Evolutionary conservation across 2,888 invertebrate genomes (phyloP).

Genomic region (Acleris literana): DNA sequence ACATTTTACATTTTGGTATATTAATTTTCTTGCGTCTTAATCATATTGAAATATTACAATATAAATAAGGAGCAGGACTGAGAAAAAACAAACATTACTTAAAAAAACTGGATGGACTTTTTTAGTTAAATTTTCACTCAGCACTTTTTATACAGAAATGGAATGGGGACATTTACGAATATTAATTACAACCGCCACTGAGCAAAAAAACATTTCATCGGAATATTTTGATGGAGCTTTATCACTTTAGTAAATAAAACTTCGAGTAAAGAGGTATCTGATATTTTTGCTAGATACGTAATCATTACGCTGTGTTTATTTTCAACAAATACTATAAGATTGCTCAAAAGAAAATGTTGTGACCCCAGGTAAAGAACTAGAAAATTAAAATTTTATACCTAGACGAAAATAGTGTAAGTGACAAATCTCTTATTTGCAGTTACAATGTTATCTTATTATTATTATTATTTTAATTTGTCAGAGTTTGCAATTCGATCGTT

Average conservation of each 20-base stretch:
- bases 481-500: too few relatives aligned
- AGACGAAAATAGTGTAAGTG: too few relatives aligned
- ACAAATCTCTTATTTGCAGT: too few relatives aligned
- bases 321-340: too few relatives aligned
- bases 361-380: too few relatives aligned
- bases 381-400: too few relatives aligned
- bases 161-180: slow-evolving; percentile 42
- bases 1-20: neutral
- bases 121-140: slow-evolving; percentile 38
- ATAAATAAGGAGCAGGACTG: slow-evolving; percentile 6
- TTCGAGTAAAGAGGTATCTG: too few relatives aligned
- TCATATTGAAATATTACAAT: neutral
- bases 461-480: too few relatives aligned
- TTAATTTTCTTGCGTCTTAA: neutral
- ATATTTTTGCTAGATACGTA: neutral
- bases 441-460: too few relatives aligned
- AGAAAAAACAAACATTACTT: slow-evolving; percentile 6
- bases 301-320: neutral
- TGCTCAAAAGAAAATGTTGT: too few relatives aligned
- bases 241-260: slow-evolving; percentile 35
- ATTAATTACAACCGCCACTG: slow-evolving; percentile 72
- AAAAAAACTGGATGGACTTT: slow-evolving; percentile 32
- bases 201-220: slow-evolving; percentile 68
- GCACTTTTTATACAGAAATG: slow-evolving; percentile 37
- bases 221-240: slow-evolving; percentile 47